Percentiles rank a stretch among this genome's conserved stretches.
These are phyloP conservation scores for Acanthis flammea DNA, from an alignment of 2,797 vertebrate species.

Conservation along the genomic window DNA sequence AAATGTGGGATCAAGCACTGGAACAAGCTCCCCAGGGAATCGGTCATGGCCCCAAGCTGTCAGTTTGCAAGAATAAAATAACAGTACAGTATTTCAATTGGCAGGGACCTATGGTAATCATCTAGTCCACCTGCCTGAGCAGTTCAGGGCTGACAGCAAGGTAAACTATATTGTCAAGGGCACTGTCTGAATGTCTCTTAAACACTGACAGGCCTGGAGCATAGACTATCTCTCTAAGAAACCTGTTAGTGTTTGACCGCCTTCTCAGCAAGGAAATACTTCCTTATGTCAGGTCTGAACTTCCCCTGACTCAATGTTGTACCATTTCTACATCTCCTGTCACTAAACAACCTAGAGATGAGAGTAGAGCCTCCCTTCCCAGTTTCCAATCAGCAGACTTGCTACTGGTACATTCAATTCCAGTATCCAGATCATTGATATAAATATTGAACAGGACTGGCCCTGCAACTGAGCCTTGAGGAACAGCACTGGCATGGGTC, in stretches of 20 bases:
- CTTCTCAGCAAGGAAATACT: neutral
- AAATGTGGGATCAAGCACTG: neutral
- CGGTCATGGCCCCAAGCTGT: neutral
- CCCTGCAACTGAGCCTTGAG: neutral
- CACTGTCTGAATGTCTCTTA: neutral
- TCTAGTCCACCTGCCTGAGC: neutral
- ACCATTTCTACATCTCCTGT: neutral
- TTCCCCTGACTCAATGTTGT: accelerated
- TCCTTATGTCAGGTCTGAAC: neutral
- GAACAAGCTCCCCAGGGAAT: neutral
- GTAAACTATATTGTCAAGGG: neutral
- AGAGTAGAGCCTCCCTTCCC: neutral
- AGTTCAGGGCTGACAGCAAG: neutral
- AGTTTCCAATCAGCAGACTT: neutral
- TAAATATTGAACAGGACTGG: neutral
- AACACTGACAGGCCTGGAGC: neutral
- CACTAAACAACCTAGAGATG: neutral
- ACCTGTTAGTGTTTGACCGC: neutral
- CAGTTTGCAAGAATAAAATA: neutral
- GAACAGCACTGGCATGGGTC: accelerated
- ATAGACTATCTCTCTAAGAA: neutral
- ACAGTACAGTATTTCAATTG: neutral
- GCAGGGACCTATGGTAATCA: accelerated
- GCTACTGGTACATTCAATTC: neutral
- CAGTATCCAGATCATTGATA: neutral